Evolutionary conservation across 2,797 vertebrate species (phyloP).

Genomic region (Momotus momota): DNA sequence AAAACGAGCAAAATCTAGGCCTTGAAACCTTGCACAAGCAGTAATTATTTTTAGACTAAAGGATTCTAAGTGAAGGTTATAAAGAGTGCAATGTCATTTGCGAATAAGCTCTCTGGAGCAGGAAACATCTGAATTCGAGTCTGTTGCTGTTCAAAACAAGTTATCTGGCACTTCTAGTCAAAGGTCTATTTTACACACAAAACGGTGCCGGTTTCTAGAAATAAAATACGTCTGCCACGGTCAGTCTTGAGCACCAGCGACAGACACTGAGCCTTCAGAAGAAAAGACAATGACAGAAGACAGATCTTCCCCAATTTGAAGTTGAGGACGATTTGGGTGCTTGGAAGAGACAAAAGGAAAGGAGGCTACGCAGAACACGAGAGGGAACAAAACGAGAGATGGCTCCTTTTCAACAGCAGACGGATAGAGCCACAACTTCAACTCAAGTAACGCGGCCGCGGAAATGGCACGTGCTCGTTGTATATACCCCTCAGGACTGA

Average conservation of each 20-base stretch:
- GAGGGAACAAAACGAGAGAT: background rate
- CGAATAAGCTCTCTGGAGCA: slow-evolving; percentile 8
- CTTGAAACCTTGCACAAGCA: background rate
- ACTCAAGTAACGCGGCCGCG: fast-evolving
- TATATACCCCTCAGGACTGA: background rate
- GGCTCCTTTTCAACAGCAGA: fast-evolving
- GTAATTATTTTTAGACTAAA: slow-evolving; percentile 40
- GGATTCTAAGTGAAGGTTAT: background rate
- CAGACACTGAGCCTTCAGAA: background rate
- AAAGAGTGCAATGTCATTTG: background rate
- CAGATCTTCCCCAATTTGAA: background rate
- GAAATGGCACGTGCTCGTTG: fast-evolving
- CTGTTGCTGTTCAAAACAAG: background rate
- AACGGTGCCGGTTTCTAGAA: background rate
- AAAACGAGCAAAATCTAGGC: background rate
- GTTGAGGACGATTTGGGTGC: background rate
- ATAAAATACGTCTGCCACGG: background rate
- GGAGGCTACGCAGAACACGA: background rate
- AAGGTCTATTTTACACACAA: background rate
- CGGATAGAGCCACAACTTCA: background rate
- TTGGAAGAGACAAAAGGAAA: background rate
- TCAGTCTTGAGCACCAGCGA: background rate
- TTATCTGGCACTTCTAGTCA: background rate
- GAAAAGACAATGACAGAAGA: background rate
- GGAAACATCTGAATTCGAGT: background rate